Evolutionary conservation across 2,113 vertebrate genomes (phyloP).

Genomic region (Lycocorax pyrrhopterus): DNA sequence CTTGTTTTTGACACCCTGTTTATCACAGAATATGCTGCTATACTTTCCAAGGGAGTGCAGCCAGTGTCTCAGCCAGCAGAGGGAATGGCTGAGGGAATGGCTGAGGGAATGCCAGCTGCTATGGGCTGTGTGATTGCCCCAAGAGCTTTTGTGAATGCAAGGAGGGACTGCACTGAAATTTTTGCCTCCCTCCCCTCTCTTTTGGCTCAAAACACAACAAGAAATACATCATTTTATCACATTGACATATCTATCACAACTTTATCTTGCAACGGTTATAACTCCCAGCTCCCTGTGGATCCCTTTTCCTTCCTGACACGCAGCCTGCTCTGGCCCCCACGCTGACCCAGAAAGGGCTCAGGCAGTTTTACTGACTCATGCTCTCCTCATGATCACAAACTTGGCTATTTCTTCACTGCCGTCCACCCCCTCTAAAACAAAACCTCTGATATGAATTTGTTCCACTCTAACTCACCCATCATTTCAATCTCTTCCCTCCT

Average conservation of each 20-base stretch:
- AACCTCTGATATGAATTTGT: background rate
- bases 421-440: background rate
- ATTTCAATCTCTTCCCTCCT: background rate
- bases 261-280: background rate
- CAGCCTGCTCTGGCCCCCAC: background rate
- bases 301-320: background rate
- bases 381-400: background rate
- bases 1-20: background rate
- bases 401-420: background rate
- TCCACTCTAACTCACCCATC: background rate
- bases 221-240: background rate
- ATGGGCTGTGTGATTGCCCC: fast-evolving
- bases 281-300: background rate
- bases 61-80: background rate
- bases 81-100: background rate
- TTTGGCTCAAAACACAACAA: background rate
- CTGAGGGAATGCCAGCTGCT: background rate
- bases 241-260: background rate
- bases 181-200: background rate
- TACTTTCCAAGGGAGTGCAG: background rate
- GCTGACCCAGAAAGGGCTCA: background rate
- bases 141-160: background rate
- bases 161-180: background rate
- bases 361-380: background rate
- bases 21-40: background rate